A percentile compares a stretch with the other conserved stretches of the same genome.
Evolutionary conservation across 2,888 invertebrate species (phyloP).

Genomic region (Acronicta aceris): DNA sequence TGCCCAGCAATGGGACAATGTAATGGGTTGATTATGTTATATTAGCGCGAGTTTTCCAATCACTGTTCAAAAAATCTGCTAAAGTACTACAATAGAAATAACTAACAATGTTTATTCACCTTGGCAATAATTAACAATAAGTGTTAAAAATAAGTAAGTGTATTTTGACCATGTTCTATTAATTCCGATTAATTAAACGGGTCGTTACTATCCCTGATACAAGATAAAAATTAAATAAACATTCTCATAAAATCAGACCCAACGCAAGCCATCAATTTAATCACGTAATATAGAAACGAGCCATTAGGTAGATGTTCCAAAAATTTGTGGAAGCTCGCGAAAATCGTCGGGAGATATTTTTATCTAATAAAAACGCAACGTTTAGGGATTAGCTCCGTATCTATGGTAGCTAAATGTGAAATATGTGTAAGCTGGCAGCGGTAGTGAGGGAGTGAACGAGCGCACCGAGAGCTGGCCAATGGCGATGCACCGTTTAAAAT

Average conservation of each 20-base stretch:
- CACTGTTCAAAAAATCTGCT: too few species aligned
- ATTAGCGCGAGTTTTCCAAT: too few species aligned
- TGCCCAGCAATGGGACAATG: too few species aligned
- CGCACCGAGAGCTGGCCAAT: slow-evolving; percentile 33
- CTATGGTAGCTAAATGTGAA: slow-evolving; percentile 52
- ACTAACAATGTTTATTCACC: too few species aligned
- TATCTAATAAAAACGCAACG: slow-evolving; percentile 38
- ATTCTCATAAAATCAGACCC: slow-evolving; percentile 31
- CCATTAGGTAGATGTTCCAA: slow-evolving; percentile 23
- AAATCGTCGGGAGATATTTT: slow-evolving; percentile 40
- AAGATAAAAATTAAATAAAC: slow-evolving; percentile 29
- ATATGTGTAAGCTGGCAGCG: slow-evolving; percentile 46
- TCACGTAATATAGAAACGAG: slow-evolving; percentile 40
- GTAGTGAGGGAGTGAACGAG: slow-evolving; percentile 31
- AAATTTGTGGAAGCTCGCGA: slow-evolving; percentile 7
- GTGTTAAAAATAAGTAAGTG: too few species aligned
- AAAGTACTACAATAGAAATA: too few species aligned
- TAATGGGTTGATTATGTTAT: too few species aligned
- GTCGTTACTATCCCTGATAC: neutral
- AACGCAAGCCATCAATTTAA: slow-evolving; percentile 36
- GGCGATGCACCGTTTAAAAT: slow-evolving; percentile 26
- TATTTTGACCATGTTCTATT: too few species aligned
- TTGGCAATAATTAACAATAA: too few species aligned
- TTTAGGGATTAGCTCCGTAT: slow-evolving; percentile 45
- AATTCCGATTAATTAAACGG: too few species aligned